Conservation (phyloP, 2,797 vertebrate species). For the Eulemur albifrons region DNA sequence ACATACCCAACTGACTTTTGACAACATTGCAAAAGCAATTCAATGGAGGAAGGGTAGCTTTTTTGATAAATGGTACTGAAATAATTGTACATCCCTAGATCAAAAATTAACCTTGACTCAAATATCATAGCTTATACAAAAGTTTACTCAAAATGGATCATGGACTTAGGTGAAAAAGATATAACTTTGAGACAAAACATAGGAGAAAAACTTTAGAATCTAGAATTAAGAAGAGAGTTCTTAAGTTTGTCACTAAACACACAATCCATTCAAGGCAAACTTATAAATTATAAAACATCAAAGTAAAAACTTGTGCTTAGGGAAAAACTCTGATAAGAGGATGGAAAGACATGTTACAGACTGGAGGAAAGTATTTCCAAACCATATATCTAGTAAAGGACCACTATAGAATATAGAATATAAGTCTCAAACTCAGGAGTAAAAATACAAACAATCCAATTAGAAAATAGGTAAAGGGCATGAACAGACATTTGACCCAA, state of each 20-base stretch:
- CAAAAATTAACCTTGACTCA: not conserved
- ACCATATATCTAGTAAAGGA: not conserved
- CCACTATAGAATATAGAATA: not conserved
- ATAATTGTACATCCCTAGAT: not conserved
- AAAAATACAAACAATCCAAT: not conserved
- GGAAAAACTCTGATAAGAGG: not conserved
- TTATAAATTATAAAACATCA: not conserved
- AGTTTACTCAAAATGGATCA: not conserved
- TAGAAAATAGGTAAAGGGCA: not conserved
- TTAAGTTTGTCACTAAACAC: not conserved
- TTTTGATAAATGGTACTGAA: not conserved
- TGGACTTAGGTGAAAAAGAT: not conserved
- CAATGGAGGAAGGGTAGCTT: not conserved
- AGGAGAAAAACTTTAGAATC: not conserved
- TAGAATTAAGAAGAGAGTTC: not conserved
- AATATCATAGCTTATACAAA: not conserved
- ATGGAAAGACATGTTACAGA: not conserved
- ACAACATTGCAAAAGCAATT: not conserved
- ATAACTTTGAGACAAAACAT: not conserved
- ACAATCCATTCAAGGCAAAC: not conserved
- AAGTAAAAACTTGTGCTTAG: not conserved
- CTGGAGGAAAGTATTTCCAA: not conserved
- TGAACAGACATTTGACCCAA: not conserved
- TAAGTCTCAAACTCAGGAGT: not conserved
- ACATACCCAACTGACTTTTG: not conserved